Base-by-base conservation (phyloP, 2,888 invertebrate genomes). In the Didymodactylos carnosus region DNA sequence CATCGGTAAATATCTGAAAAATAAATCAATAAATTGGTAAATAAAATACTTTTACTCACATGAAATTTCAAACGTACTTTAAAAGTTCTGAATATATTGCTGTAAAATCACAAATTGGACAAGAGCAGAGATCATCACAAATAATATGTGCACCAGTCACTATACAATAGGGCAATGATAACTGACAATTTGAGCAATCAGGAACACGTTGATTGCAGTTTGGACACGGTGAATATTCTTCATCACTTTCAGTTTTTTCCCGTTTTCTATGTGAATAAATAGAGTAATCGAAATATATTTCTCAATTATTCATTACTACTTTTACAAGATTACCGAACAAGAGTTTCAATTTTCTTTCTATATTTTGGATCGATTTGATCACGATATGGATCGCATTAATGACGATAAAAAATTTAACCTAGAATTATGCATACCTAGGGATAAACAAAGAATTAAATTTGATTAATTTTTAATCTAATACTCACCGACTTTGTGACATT, bases 31-130 rank as follows among this genome's bases (percentile, higher is more conserved):
- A 49, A 49, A 19, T 23, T 23, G 5, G 7, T 16, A 23, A n/a
- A n/a, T n/a, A n/a, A n/a, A n/a, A n/a, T n/a, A n/a, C 8, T 49
- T 49, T 49, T 5, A 23, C 46, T 5, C n/a, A 49, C 23, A 49
- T 8, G 11, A 49, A 23, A 49, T 10, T 10, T 10, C 3, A 23
- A 79, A 85, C 87, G 86, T 85, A 94, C 94, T 89, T 89, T 72
- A 89, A 84, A 83, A 94, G 91, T 84, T 94, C 93, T 0, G 89
- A 87, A 78, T 88, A 86, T 78, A 93, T 89, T 10, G 94, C 95
- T 10, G 95, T 94, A 84, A 97, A 95, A 81, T 92, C 89, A 83
- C 98, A 98, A 79, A 89, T 89, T 0, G 94, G 93, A 82, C 97
- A 98, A 7, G 89, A 89, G 0, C 93, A 91, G 80, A 95, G 87